These are phyloP conservation scores for Tapirus terrestris DNA, from an alignment of 2,113 vertebrate species.

Conservation along the genomic window DNA sequence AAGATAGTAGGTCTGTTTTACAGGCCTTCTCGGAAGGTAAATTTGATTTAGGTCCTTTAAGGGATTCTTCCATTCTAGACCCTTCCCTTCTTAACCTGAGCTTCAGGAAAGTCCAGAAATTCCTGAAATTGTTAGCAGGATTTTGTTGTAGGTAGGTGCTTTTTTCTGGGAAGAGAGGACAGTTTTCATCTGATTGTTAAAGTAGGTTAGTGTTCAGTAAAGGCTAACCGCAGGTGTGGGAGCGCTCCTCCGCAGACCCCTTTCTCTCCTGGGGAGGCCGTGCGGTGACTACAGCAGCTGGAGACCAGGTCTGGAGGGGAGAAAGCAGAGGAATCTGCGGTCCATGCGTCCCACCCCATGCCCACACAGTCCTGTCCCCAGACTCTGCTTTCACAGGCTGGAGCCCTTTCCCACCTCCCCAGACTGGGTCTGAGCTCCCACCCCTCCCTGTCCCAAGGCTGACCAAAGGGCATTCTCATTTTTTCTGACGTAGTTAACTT, in stretches of 20 bases:
- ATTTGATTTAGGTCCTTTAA: not conserved
- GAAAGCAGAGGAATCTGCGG: not conserved
- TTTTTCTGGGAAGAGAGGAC: not conserved
- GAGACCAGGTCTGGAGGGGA: not conserved
- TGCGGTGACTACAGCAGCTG: not conserved
- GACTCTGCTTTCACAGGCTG: not conserved
- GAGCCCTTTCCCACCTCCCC: not conserved
- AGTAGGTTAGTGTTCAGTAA: not conserved
- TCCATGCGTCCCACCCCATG: not conserved
- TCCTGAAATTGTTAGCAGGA: not conserved
- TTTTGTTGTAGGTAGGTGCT: not conserved
- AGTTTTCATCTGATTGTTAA: not conserved
- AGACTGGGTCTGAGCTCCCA: too few species aligned
- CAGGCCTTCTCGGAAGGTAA: not conserved
- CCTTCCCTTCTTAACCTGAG: not conserved
- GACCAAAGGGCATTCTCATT: too few species aligned
- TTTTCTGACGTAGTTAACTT: too few species aligned
- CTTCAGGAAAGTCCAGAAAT: not conserved
- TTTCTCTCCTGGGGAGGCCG: not conserved
- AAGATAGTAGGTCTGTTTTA: not conserved
- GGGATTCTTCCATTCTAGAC: not conserved
- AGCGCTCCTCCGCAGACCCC: not conserved
- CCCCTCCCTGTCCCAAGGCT: too few species aligned
- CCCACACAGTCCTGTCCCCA: not conserved
- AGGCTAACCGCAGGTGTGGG: not conserved